A percentile compares a stretch with the other conserved stretches of the same genome.
These are phyloP conservation scores for Acromyrmex echinatior DNA, from an alignment of 1,140 invertebrate species.

Conservation along the genomic window DNA sequence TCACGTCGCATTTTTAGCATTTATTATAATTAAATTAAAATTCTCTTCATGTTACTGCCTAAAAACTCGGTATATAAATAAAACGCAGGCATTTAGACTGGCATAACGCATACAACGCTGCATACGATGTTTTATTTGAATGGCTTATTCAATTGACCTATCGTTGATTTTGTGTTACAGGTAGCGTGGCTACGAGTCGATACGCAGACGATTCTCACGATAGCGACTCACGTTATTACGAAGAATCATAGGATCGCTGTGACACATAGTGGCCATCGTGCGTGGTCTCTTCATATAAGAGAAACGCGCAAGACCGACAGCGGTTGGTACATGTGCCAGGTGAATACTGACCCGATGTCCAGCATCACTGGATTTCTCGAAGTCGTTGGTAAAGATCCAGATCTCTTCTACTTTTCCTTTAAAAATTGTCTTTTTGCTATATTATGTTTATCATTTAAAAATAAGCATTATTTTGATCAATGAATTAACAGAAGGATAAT, in stretches of 20 bases:
- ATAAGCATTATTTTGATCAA: not conserved
- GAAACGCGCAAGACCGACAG: conserved; percentile 86
- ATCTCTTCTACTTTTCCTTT: conserved; percentile 33
- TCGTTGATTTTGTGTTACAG: conserved; percentile 80
- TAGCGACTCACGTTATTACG: conserved; percentile 88
- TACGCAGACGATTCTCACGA: conserved; percentile 89
- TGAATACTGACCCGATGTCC: conserved; percentile 89
- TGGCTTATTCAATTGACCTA: not conserved
- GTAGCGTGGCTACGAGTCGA: conserved; percentile 89
- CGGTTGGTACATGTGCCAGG: conserved; percentile 88
- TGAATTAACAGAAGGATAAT: not conserved
- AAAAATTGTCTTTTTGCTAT: not conserved
- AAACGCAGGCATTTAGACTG: not conserved
- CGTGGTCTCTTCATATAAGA: conserved; percentile 87
- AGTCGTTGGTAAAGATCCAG: conserved; percentile 86
- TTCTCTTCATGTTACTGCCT: not conserved
- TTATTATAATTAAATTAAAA: not conserved
- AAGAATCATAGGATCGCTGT: conserved; percentile 88
- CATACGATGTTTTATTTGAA: not conserved
- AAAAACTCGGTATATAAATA: conserved; percentile 36
- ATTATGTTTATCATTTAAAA: not conserved
- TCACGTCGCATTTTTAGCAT: conserved; percentile 26
- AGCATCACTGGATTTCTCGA: conserved; percentile 88
- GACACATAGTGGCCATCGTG: conserved; percentile 87
- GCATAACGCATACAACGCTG: not conserved